phyloP scores from a whole-genome alignment of 2,797 vertebrate species.

The Spatula versicolor region DNA sequence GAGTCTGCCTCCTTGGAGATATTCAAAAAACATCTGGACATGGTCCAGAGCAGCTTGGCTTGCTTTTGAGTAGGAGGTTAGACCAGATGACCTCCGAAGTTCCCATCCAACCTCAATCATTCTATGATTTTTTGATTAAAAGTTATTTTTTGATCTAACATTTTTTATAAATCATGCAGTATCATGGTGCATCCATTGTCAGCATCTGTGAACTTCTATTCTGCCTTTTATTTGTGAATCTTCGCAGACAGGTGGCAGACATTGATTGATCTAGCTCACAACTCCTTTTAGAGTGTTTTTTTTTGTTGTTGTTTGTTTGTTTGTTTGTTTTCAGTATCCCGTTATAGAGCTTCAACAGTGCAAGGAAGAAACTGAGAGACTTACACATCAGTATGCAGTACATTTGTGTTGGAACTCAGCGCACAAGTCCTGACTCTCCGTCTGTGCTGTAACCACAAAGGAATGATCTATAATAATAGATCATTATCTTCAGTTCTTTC shows the following conservation, averaged over 20 bases:
- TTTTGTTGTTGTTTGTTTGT: not conserved
- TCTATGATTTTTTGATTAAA: not conserved
- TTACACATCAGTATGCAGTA: not conserved
- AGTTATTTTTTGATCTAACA: not conserved
- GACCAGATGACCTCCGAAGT: not conserved
- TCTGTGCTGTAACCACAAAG: not conserved
- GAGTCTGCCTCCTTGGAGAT: not conserved
- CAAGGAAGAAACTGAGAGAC: not conserved
- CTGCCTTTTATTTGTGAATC: not conserved
- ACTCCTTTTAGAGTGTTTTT: not conserved
- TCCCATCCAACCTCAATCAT: not conserved
- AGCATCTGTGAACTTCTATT: not conserved
- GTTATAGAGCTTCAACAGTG: not conserved
- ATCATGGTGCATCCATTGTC: not conserved
- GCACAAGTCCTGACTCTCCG: not conserved
- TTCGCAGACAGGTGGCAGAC: not conserved
- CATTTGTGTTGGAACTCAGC: not conserved
- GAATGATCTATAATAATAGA: not conserved
- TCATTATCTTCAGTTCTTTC: not conserved
- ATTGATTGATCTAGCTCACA: not conserved
- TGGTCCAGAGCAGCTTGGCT: accelerated
- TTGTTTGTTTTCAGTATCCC: not conserved
- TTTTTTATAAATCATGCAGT: not conserved
- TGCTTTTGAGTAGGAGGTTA: not conserved
- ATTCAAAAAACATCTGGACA: not conserved